Conservation (phyloP, 2,888 invertebrate species). For the Lamellibrachia satsuma region DNA sequence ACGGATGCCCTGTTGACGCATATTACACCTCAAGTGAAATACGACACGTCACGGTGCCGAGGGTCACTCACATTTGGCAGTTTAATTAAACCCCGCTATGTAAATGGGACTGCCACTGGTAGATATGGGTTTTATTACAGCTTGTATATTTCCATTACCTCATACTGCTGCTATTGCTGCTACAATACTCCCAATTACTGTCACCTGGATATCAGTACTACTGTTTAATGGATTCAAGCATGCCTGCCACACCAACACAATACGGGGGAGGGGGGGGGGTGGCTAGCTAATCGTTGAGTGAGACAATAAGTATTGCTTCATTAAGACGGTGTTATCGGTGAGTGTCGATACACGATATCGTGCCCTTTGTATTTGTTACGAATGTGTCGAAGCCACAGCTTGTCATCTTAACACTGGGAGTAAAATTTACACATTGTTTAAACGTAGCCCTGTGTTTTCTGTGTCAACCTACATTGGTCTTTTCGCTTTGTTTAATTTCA, state of each 20-base stretch:
- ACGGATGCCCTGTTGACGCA: background rate
- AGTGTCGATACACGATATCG: too few species aligned
- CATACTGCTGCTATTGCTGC: background rate
- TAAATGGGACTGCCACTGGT: background rate
- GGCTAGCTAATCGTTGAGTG: too few species aligned
- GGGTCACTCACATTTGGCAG: background rate
- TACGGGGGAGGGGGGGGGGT: too few species aligned
- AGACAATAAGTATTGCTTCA: too few species aligned
- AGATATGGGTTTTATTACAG: background rate
- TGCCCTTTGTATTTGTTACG: too few species aligned
- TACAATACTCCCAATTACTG: background rate
- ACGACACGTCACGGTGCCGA: background rate
- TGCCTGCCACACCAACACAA: too few species aligned
- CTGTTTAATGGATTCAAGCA: background rate
- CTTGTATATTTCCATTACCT: background rate
- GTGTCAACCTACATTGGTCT: background rate
- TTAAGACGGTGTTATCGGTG: too few species aligned
- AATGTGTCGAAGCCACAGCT: too few species aligned
- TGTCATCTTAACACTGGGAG: too few species aligned
- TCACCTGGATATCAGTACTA: background rate
- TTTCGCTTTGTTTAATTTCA: too few species aligned
- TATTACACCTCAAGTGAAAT: background rate
- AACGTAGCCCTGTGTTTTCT: background rate
- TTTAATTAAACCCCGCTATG: background rate
- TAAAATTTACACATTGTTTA: background rate